Conservation (phyloP, 1,140 invertebrate species). For the Drosophila lacteicornis region DNA sequence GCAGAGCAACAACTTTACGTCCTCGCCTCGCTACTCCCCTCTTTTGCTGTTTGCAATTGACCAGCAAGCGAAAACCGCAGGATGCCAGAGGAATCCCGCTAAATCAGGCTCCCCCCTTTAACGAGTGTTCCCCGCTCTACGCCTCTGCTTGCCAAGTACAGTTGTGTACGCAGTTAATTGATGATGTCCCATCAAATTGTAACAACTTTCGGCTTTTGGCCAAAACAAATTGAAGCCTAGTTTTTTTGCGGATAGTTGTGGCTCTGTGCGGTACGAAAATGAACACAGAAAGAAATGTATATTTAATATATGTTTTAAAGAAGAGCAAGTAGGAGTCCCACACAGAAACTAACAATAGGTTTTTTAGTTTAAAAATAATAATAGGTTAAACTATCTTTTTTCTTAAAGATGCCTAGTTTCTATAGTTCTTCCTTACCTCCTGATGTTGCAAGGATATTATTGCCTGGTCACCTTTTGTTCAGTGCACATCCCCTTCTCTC, state of each 20-base stretch:
- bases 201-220: conserved; percentile 41
- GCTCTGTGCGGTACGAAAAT: background rate
- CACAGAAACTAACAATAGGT: no score
- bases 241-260: conserved; percentile 7
- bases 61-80: conserved; percentile 31
- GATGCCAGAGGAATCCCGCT: conserved; percentile 4
- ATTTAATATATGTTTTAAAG: no score
- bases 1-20: conserved; percentile 33
- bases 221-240: conserved; percentile 52
- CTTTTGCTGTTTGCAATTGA: conserved; percentile 21
- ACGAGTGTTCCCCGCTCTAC: background rate
- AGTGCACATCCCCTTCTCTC: conserved; percentile 14
- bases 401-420: no score
- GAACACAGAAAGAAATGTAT: background rate
- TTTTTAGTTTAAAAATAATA: no score
- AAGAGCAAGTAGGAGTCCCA: no score
- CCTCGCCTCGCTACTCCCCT: background rate
- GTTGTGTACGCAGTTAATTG: conserved; percentile 53
- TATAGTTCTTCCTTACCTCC: background rate
- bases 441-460: background rate
- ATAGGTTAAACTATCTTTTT: no score
- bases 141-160: conserved; percentile 34
- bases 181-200: conserved; percentile 53
- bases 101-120: background rate
- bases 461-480: background rate